phyloP scores from a whole-genome alignment of 1,140 invertebrate species.

The Papilio xuthus region DNA sequence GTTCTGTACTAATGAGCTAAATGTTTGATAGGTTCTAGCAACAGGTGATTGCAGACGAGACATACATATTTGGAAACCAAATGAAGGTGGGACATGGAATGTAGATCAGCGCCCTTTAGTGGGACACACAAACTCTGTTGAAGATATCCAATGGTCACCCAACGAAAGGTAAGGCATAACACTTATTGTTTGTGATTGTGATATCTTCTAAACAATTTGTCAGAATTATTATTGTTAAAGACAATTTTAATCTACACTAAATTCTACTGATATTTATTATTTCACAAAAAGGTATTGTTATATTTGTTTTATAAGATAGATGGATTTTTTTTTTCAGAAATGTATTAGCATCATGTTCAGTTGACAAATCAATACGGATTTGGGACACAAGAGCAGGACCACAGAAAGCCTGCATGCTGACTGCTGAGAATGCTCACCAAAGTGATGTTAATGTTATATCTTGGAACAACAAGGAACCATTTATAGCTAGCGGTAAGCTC shows the following conservation, averaged over 20 bases:
- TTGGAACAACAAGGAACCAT: slow-evolving; percentile 96
- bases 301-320: neutral
- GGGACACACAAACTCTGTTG: slow-evolving; percentile 96
- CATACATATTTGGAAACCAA: slow-evolving; percentile 96
- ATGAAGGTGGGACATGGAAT: slow-evolving; percentile 89
- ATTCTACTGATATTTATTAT: no score
- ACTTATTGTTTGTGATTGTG: no score
- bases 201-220: no score
- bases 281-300: neutral
- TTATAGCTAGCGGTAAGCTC: slow-evolving; percentile 90
- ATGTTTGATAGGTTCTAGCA: slow-evolving; percentile 85
- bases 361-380: slow-evolving; percentile 94
- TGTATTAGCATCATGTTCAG: slow-evolving; percentile 97
- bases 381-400: slow-evolving; percentile 94
- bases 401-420: slow-evolving; percentile 95
- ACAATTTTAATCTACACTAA: no score
- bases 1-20: neutral
- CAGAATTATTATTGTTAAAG: no score
- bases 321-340: slow-evolving; percentile 77
- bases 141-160: slow-evolving; percentile 99
- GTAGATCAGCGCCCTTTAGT: slow-evolving; percentile 94
- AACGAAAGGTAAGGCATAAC: slow-evolving; percentile 92
- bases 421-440: slow-evolving; percentile 92
- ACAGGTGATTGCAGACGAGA: slow-evolving; percentile 94
- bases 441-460: slow-evolving; percentile 98